Conservation (phyloP, 1,140 invertebrate species). For the Trissolcus basalis region DNA sequence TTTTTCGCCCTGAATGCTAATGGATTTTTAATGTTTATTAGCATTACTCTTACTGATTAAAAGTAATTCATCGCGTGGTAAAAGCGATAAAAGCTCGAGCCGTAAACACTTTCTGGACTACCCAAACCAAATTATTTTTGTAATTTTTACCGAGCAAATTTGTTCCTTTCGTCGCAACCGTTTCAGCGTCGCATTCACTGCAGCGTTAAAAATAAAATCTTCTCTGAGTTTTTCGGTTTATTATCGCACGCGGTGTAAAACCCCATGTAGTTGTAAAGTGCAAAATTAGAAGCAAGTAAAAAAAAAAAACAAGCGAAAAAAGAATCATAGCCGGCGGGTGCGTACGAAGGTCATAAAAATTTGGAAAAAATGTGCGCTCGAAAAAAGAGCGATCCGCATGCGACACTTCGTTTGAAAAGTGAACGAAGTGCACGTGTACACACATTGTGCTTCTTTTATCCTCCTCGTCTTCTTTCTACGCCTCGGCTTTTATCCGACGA, state of each 20-base stretch:
- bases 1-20: too few species aligned
- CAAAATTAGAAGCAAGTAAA: slow-evolving; percentile 35
- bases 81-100: too few species aligned
- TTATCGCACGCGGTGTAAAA: slow-evolving; percentile 6
- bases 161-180: not conserved
- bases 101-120: too few species aligned
- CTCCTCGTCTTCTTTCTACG: slow-evolving; percentile 1
- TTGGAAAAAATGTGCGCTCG: not conserved
- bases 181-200: not conserved
- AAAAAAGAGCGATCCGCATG: slow-evolving; percentile 7
- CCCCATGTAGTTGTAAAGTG: slow-evolving; percentile 15
- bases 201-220: slow-evolving; percentile 4
- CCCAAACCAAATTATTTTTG: too few species aligned
- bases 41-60: too few species aligned
- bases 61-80: too few species aligned
- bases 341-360: slow-evolving; percentile 17
- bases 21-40: too few species aligned
- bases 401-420: slow-evolving; percentile 11
- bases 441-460: slow-evolving; percentile 1
- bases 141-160: not conserved
- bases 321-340: slow-evolving; percentile 18
- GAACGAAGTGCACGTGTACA: slow-evolving; percentile 4
- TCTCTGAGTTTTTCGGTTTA: slow-evolving; percentile 9
- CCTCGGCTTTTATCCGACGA: not conserved
- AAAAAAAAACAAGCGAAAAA: slow-evolving; percentile 12